Evolutionary conservation across 2,113 vertebrate species (phyloP).

Genomic region (Phodopus roborovskii): DNA sequence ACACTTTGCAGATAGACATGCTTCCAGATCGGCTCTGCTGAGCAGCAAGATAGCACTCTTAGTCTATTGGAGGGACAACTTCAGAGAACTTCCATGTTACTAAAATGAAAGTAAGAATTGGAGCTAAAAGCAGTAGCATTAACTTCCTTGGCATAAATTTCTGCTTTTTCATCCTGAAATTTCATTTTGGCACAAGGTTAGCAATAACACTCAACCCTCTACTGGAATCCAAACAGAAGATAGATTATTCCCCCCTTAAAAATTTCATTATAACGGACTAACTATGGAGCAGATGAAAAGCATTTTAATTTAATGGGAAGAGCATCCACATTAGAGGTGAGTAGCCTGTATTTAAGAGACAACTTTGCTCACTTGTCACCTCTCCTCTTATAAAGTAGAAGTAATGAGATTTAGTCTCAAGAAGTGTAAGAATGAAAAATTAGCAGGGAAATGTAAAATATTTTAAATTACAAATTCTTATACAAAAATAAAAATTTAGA

Average conservation of each 20-base stretch:
- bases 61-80: not conserved
- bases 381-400: not conserved
- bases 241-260: slow-evolving; percentile 71
- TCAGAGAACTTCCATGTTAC: slow-evolving; percentile 58
- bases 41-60: slow-evolving; percentile 22
- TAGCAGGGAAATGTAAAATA: not conserved
- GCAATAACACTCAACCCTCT: slow-evolving; percentile 69
- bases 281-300: slow-evolving; percentile 35
- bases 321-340: not conserved
- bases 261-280: slow-evolving; percentile 65
- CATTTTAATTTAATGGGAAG: slow-evolving; percentile 64
- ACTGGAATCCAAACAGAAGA: slow-evolving; percentile 62
- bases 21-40: slow-evolving; percentile 22
- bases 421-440: not conserved
- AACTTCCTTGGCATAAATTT: slow-evolving; percentile 77
- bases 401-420: not conserved
- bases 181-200: slow-evolving; percentile 68
- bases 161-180: slow-evolving; percentile 78
- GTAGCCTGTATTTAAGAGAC: not conserved
- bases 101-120: slow-evolving; percentile 74
- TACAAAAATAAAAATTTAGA: not conserved
- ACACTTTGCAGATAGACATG: slow-evolving; percentile 36
- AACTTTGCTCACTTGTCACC: not conserved
- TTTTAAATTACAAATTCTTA: not conserved
- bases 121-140: slow-evolving; percentile 68